Conservation (phyloP, 2,113 vertebrate species). For the Peromyscus leucopus region DNA sequence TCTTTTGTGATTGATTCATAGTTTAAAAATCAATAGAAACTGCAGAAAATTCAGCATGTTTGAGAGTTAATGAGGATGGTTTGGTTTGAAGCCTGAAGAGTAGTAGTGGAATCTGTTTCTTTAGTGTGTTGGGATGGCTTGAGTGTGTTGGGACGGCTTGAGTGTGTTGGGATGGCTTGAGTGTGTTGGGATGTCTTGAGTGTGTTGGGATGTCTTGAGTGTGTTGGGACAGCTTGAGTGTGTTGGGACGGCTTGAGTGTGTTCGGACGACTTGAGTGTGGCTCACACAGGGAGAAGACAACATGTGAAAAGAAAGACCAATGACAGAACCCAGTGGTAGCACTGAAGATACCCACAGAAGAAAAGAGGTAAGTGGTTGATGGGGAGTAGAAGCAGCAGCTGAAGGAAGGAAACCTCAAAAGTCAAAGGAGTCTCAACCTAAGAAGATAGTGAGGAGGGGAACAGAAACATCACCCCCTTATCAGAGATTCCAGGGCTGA, state of each 20-base stretch:
- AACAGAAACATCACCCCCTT: background rate
- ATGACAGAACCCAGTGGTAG: background rate
- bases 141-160: too few species aligned
- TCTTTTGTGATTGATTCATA: background rate
- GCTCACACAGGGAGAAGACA: background rate
- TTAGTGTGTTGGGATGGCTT: background rate
- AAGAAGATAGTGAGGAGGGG: background rate
- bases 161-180: too few species aligned
- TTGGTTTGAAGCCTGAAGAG: background rate
- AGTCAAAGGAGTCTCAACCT: background rate
- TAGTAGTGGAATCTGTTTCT: background rate
- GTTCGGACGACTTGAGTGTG: too few species aligned
- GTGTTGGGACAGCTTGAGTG: too few species aligned
- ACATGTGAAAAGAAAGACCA: background rate
- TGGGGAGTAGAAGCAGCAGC: background rate
- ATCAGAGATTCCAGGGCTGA: background rate
- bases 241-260: too few species aligned
- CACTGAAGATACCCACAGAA: background rate
- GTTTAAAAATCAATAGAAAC: background rate
- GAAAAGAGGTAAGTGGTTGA: background rate
- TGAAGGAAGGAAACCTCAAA: background rate
- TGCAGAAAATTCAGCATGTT: background rate
- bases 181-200: too few species aligned
- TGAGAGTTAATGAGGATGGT: background rate
- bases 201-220: too few species aligned